These are phyloP conservation scores for Gibbula magus DNA, from an alignment of 2,888 invertebrate genomes.

Conservation along the genomic window DNA sequence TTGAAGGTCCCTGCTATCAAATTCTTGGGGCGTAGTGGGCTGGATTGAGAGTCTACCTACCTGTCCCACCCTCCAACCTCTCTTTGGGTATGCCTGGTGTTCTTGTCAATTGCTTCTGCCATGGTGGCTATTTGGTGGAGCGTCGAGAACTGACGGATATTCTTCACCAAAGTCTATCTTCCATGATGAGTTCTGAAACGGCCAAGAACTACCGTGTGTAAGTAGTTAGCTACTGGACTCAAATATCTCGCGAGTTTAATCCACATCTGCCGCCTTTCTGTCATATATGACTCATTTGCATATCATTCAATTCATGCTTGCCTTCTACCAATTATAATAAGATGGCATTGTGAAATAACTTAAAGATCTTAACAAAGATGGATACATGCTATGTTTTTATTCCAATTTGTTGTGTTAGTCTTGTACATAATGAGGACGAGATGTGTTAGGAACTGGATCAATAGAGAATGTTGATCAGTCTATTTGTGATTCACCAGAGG, in stretches of 20 bases:
- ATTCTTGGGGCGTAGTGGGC: background rate
- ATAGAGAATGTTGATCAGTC: constrained; percentile 7
- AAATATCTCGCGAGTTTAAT: background rate
- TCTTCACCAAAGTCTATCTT: constrained; percentile 40
- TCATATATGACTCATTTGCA: constrained; percentile 17
- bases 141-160: constrained; percentile 41
- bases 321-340: constrained; percentile 22
- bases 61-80: constrained; percentile 24
- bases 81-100: constrained; percentile 42
- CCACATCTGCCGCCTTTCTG: background rate
- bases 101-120: constrained; percentile 52
- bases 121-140: constrained; percentile 53
- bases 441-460: background rate
- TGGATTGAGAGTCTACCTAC: constrained; percentile 1
- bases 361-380: background rate
- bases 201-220: constrained; percentile 67
- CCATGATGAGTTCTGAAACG: constrained; percentile 66
- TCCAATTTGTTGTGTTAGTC: background rate
- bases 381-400: background rate
- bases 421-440: background rate
- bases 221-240: constrained; percentile 43
- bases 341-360: background rate
- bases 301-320: background rate
- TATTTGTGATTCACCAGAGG: background rate
- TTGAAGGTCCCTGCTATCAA: background rate